phyloP scores from a whole-genome alignment of 2,113 vertebrate species.

The Diphyllodes magnificus region DNA sequence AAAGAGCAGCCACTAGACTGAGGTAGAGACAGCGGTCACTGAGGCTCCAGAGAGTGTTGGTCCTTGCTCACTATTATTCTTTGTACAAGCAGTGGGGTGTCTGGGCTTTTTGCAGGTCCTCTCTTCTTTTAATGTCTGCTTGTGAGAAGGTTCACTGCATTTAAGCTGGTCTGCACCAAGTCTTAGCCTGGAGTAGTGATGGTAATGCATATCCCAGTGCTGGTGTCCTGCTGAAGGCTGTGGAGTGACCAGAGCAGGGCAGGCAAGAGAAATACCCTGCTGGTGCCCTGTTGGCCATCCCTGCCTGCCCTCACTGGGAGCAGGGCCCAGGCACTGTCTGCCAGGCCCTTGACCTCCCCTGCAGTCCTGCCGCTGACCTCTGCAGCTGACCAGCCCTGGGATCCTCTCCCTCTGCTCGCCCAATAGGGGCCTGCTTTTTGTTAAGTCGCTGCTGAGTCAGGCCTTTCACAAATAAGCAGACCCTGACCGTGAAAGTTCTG shows the following conservation, averaged over 20 bases:
- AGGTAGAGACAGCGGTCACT: too few relatives aligned
- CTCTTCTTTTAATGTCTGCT: neutral
- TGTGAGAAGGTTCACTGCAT: neutral
- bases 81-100: neutral
- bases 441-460: neutral
- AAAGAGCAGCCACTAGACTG: neutral
- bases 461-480: neutral
- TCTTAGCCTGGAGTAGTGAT: neutral
- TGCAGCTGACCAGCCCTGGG: neutral
- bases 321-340: neutral
- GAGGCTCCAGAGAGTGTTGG: accelerated
- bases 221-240: neutral
- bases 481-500: neutral
- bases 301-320: neutral
- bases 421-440: neutral
- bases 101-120: neutral
- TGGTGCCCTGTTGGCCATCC: neutral
- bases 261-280: neutral
- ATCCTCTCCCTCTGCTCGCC: neutral
- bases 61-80: neutral
- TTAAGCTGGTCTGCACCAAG: neutral
- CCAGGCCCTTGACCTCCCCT: neutral
- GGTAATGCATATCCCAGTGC: accelerated
- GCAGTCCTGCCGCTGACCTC: accelerated
- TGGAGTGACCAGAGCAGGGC: neutral